Evolutionary conservation across 2,113 vertebrate species (phyloP).

Genomic region (Anguilla rostrata): DNA sequence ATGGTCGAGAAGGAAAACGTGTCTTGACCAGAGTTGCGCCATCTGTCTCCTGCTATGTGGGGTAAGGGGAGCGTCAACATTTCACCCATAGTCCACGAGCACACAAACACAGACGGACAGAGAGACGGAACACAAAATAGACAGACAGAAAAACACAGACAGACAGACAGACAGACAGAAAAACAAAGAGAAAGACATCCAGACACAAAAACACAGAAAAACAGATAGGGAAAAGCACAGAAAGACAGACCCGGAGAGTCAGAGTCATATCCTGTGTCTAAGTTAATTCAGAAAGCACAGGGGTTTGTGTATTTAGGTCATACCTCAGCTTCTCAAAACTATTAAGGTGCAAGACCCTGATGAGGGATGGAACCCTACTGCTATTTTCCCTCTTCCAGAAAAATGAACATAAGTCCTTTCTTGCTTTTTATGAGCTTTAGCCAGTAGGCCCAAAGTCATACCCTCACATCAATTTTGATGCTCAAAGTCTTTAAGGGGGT

Average conservation of each 20-base stretch:
- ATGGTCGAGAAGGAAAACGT: neutral
- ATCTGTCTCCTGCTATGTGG: neutral
- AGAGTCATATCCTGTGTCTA: neutral
- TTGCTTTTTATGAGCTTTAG: no score
- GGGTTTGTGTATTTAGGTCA: neutral
- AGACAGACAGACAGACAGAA: neutral
- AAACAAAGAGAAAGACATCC: neutral
- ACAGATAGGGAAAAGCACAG: neutral
- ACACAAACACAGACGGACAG: constrained; percentile 3
- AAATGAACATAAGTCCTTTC: no score
- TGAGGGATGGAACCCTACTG: no score
- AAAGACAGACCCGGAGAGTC: neutral
- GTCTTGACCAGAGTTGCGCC: neutral
- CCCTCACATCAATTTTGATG: no score
- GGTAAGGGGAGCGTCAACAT: neutral
- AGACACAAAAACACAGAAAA: constrained; percentile 8
- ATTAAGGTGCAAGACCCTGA: no score
- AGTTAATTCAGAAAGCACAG: neutral
- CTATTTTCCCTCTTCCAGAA: no score
- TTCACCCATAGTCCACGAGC: neutral
- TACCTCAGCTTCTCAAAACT: no score
- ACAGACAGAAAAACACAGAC: neutral
- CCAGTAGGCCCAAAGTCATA: no score
- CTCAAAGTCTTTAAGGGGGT: no score
- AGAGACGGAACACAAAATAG: neutral